phyloP scores from a whole-genome alignment of 2,113 vertebrate species.

The Scolopax mira region DNA sequence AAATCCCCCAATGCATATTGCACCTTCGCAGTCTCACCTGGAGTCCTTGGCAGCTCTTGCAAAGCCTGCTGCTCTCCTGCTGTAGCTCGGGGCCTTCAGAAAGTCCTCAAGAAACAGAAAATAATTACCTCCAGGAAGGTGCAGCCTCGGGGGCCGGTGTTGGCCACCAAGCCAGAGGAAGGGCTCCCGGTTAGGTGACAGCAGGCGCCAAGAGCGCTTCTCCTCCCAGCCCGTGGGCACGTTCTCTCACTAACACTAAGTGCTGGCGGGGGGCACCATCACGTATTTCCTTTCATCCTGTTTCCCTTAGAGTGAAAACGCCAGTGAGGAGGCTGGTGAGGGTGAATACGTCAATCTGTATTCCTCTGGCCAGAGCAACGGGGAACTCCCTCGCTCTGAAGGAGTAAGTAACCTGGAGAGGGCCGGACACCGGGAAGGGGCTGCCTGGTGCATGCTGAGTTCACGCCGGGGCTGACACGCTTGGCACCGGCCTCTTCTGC shows the following conservation, averaged over 20 bases:
- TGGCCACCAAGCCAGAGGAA: neutral
- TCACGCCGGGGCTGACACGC: neutral
- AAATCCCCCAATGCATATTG: rapidly evolving
- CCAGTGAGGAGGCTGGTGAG: slow-evolving; percentile 91
- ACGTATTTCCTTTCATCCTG: slow-evolving; percentile 73
- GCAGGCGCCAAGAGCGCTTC: neutral
- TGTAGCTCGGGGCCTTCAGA: neutral
- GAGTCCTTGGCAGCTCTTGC: neutral
- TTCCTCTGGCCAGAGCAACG: slow-evolving; percentile 90
- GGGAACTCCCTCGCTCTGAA: slow-evolving; percentile 84
- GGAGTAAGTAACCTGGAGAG: slow-evolving; percentile 85
- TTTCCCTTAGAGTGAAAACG: slow-evolving; percentile 88
- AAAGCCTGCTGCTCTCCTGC: neutral
- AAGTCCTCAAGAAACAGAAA: neutral
- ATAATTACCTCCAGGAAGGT: neutral
- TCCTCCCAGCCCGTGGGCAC: neutral
- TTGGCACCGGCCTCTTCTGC: neutral
- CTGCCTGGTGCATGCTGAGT: slow-evolving; percentile 63
- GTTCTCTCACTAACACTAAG: neutral
- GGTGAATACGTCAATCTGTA: slow-evolving; percentile 96
- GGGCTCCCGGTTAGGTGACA: neutral
- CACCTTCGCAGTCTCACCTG: neutral
- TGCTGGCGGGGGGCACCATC: neutral
- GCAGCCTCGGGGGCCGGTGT: neutral
- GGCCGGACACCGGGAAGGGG: neutral